Evolutionary conservation across 1,140 invertebrate genomes (phyloP).

Genomic region (Thalassaphorura encarpata): DNA sequence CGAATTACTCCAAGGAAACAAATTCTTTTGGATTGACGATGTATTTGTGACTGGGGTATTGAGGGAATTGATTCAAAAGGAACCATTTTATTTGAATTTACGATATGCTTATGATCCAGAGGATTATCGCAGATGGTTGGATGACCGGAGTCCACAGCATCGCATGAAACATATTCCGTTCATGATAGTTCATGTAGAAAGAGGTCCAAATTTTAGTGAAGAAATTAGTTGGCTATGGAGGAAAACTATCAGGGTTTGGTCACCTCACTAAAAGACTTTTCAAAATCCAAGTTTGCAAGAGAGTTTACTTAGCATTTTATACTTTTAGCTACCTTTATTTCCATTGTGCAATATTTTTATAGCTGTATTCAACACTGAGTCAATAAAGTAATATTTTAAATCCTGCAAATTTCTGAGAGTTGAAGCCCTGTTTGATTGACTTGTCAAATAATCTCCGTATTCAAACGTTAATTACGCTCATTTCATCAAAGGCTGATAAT

Average conservation of each 20-base stretch:
- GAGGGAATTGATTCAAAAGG: conserved; percentile 33
- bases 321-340: no score
- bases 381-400: no score
- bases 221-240: conserved; percentile 31
- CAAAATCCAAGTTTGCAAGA: background rate
- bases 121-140: conserved; percentile 35
- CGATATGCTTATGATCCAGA: conserved; percentile 36
- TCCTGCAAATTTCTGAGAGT: no score
- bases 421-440: no score
- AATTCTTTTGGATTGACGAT: conserved; percentile 46
- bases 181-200: conserved; percentile 29
- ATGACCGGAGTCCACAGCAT: conserved; percentile 19
- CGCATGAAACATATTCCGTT: conserved; percentile 27
- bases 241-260: conserved; percentile 30
- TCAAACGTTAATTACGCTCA: no score
- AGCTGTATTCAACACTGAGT: no score
- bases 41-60: conserved; percentile 44
- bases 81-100: conserved; percentile 37
- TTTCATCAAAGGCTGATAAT: background rate
- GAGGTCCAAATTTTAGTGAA: conserved; percentile 20
- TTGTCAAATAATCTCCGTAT: no score
- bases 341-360: no score
- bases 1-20: conserved; percentile 32
- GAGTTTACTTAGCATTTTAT: no score
- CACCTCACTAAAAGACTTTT: background rate